phyloP scores from a whole-genome alignment of 2,888 invertebrate species.

The Agonopterix heracliana region DNA sequence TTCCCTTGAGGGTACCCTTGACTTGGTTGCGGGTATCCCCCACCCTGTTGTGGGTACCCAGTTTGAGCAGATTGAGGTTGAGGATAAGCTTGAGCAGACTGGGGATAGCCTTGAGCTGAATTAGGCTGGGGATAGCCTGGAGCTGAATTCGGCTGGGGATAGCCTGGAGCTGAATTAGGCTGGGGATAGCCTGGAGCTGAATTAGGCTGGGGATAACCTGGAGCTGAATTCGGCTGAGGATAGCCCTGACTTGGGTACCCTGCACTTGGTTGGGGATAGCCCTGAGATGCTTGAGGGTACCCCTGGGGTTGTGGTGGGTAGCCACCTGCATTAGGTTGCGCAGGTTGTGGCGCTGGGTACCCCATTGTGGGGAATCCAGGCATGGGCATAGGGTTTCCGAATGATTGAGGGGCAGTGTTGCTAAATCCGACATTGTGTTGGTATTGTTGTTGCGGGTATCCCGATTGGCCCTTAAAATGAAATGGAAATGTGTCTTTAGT shows the following conservation, averaged over 20 bases:
- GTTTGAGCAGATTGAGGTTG: conserved; percentile 20
- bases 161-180: conserved; percentile 25
- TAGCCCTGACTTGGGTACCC: conserved; percentile 31
- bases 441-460: conserved; percentile 69
- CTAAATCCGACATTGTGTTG: conserved; percentile 67
- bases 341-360: conserved; percentile 52
- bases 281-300: conserved; percentile 24
- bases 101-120: conserved; percentile 24
- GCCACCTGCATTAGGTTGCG: conserved; percentile 39
- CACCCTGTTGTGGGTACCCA: conserved; percentile 18
- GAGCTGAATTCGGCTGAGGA: conserved; percentile 33
- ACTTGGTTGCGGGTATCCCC: conserved; percentile 26
- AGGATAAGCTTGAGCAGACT: conserved; percentile 36
- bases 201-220: conserved; percentile 33
- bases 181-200: conserved; percentile 18
- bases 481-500: conserved; percentile 22
- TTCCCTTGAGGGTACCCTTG: conserved; percentile 34
- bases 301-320: conserved; percentile 51
- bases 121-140: conserved; percentile 24
- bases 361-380: conserved; percentile 61
- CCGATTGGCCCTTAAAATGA: conserved; percentile 71
- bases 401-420: conserved; percentile 68
- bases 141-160: conserved; percentile 26
- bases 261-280: conserved; percentile 22
- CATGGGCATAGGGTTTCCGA: conserved; percentile 69